Percentiles rank a stretch among this genome's conserved stretches.
These are phyloP conservation scores for Cinara cedri DNA, from an alignment of 2,888 invertebrate genomes.

Conservation along the genomic window DNA sequence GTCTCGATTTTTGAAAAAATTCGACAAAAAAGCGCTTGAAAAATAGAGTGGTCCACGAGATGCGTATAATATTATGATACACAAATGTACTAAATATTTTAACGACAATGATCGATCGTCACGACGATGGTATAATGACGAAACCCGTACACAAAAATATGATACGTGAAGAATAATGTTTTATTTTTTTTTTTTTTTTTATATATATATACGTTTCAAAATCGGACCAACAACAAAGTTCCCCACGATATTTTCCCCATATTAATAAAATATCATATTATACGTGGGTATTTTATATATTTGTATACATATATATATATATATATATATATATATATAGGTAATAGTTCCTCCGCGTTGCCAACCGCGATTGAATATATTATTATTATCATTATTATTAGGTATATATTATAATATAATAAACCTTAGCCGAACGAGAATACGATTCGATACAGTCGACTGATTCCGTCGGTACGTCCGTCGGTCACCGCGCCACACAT, in stretches of 20 bases:
- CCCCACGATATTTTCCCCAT: background rate
- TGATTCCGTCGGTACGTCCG: background rate
- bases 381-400: too few species aligned
- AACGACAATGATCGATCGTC: conserved; percentile 52
- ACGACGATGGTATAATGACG: conserved; percentile 20
- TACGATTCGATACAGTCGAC: conserved; percentile 42
- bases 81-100: background rate
- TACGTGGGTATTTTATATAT: background rate
- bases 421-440: conserved; percentile 11
- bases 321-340: too few species aligned
- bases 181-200: conserved; percentile 7
- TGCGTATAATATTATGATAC: background rate
- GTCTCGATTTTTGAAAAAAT: too few species aligned
- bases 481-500: background rate
- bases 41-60: too few species aligned
- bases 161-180: background rate
- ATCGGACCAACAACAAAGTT: conserved; percentile 7
- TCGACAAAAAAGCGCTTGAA: too few species aligned
- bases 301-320: background rate
- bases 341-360: too few species aligned
- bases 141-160: background rate
- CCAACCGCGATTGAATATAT: too few species aligned
- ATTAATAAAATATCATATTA: background rate
- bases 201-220: conserved; percentile 32
- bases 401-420: conserved; percentile 7